Evolutionary conservation across 2,113 vertebrate species (phyloP).

Genomic region (Chinchilla lanigera): DNA sequence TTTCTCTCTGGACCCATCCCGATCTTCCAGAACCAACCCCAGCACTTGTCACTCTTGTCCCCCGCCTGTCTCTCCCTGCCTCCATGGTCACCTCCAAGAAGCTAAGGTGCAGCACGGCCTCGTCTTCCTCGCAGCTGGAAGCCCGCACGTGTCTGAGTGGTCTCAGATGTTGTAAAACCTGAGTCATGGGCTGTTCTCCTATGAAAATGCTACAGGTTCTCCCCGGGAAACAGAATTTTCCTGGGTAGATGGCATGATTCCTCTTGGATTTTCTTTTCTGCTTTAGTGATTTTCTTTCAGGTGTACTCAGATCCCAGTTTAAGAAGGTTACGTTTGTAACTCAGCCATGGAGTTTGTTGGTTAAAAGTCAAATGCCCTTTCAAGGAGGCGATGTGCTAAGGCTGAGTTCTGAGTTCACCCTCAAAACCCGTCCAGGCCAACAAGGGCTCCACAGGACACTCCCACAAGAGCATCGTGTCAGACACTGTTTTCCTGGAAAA

Average conservation of each 20-base stretch:
- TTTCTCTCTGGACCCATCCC: constrained; percentile 56
- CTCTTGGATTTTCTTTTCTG: background rate
- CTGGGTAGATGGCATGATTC: background rate
- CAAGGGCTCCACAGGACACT: background rate
- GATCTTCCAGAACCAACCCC: constrained; percentile 71
- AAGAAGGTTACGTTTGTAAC: background rate
- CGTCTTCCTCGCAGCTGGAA: constrained; percentile 68
- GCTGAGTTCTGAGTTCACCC: background rate
- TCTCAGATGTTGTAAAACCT: constrained; percentile 66
- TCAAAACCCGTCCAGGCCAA: background rate
- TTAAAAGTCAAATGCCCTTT: constrained; percentile 23
- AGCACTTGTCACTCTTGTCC: constrained; percentile 73
- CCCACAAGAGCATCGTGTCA: no score
- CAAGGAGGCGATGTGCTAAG: background rate
- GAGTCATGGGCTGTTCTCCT: constrained; percentile 46
- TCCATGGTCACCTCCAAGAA: constrained; percentile 67
- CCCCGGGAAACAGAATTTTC: background rate
- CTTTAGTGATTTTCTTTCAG: background rate
- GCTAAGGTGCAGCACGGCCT: constrained; percentile 2
- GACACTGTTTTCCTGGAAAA: background rate
- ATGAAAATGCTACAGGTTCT: constrained; percentile 38
- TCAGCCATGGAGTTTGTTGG: background rate
- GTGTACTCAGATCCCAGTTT: background rate
- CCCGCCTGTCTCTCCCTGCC: constrained; percentile 62
- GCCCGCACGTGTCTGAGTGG: constrained; percentile 46